These are phyloP conservation scores for Leiothrix lutea DNA, from an alignment of 2,113 vertebrate species.

Conservation along the genomic window DNA sequence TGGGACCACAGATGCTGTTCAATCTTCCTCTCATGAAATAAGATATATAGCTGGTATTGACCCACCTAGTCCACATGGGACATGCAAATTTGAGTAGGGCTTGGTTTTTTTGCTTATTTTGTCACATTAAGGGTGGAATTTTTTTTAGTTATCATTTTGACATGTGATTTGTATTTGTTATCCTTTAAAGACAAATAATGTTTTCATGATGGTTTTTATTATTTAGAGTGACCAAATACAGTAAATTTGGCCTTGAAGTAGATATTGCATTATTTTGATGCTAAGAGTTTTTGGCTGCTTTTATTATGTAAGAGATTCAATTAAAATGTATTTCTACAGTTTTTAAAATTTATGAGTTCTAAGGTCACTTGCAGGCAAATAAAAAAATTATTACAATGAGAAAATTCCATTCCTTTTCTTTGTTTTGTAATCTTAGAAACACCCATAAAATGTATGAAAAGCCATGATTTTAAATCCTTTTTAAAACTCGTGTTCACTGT, in stretches of 20 bases:
- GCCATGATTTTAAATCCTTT: background rate
- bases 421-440: slow-evolving; percentile 21
- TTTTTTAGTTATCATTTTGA: background rate
- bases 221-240: background rate
- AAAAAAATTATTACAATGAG: background rate
- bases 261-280: background rate
- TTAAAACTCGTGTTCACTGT: background rate
- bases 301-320: background rate
- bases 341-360: background rate
- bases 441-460: background rate
- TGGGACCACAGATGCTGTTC: background rate
- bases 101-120: background rate
- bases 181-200: slow-evolving; percentile 6
- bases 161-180: slow-evolving; percentile 22
- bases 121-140: background rate
- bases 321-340: background rate
- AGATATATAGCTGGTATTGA: background rate
- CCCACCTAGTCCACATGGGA: background rate
- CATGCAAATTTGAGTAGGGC: background rate
- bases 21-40: background rate
- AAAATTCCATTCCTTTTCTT: background rate
- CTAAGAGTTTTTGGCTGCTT: background rate
- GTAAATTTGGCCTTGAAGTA: slow-evolving; percentile 12
- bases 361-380: background rate
- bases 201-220: slow-evolving; percentile 19